These are phyloP conservation scores for Acanthosepion lycidas DNA, from an alignment of 2,888 invertebrate species.

Conservation along the genomic window DNA sequence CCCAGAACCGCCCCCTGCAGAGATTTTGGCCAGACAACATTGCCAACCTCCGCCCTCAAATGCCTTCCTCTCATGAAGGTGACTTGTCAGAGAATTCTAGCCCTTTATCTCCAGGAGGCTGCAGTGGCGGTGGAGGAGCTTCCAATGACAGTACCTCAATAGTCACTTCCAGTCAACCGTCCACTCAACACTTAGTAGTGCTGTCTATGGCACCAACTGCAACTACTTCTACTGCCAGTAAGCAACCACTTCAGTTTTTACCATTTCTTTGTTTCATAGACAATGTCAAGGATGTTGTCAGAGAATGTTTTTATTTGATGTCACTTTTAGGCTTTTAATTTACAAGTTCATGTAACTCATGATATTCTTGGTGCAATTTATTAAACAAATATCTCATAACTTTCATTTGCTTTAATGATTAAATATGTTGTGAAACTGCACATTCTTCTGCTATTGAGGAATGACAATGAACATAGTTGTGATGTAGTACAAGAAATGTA, in stretches of 20 bases:
- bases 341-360: no score
- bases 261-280: neutral
- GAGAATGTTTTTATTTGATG: no score
- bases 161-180: slow-evolving; percentile 51
- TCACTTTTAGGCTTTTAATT: no score
- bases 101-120: slow-evolving; percentile 34
- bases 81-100: slow-evolving; percentile 24
- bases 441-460: no score
- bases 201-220: neutral
- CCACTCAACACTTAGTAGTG: slow-evolving; percentile 4
- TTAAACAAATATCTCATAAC: no score
- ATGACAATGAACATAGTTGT: no score
- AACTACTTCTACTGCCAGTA: slow-evolving; percentile 42
- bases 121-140: slow-evolving; percentile 37
- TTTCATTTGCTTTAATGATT: no score
- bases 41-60: slow-evolving; percentile 73
- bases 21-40: slow-evolving; percentile 85
- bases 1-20: slow-evolving; percentile 78
- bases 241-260: neutral
- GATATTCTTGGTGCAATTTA: no score
- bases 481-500: no score
- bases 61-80: slow-evolving; percentile 48
- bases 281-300: no score
- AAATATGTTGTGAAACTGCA: no score
- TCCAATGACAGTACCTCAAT: slow-evolving; percentile 50